Percentiles rank a stretch among this genome's conserved stretches.
phyloP scores from a whole-genome alignment of 1,140 invertebrate genomes.

The Drosophila repletoides region DNA sequence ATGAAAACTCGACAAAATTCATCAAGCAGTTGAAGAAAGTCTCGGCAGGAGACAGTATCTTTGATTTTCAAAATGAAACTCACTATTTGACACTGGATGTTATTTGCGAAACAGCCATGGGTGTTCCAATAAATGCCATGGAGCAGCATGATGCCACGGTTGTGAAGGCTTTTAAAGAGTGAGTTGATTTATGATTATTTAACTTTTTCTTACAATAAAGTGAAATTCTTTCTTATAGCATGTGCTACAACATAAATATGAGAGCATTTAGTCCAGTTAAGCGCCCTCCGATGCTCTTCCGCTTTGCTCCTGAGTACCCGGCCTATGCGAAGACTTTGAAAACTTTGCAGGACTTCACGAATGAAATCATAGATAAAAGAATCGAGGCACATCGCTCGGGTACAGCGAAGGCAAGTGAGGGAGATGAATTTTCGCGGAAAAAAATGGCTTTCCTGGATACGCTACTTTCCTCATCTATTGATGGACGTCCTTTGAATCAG shows the following conservation, averaged over 20 bases:
- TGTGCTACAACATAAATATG: conserved; percentile 74
- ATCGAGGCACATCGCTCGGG: conserved; percentile 46
- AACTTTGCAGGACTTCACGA: conserved; percentile 64
- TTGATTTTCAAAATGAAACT: conserved; percentile 67
- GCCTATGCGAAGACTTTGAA: conserved; percentile 45
- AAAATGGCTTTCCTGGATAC: conserved; percentile 76
- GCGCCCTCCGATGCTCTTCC: conserved; percentile 40
- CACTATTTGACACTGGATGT: conserved; percentile 73
- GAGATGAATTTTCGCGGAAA: conserved; percentile 49
- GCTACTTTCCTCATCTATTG: conserved; percentile 79
- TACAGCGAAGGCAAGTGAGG: not conserved
- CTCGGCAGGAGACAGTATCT: conserved; percentile 51
- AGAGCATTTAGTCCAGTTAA: conserved; percentile 63
- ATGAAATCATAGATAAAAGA: conserved; percentile 70
- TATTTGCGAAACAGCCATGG: conserved; percentile 79
- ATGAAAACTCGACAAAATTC: conserved; percentile 86
- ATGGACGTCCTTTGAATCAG: conserved; percentile 84
- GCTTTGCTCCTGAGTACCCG: conserved; percentile 44
- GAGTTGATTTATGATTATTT: not conserved
- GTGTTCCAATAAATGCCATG: conserved; percentile 73
- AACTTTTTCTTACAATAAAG: too few relatives aligned
- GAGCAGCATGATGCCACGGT: conserved; percentile 55
- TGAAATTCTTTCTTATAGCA: conserved; percentile 42
- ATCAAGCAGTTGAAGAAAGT: conserved; percentile 82
- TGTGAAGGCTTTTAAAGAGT: conserved; percentile 76